These are phyloP conservation scores for Calyptomena viridis DNA, from an alignment of 2,113 vertebrate species.

Conservation along the genomic window DNA sequence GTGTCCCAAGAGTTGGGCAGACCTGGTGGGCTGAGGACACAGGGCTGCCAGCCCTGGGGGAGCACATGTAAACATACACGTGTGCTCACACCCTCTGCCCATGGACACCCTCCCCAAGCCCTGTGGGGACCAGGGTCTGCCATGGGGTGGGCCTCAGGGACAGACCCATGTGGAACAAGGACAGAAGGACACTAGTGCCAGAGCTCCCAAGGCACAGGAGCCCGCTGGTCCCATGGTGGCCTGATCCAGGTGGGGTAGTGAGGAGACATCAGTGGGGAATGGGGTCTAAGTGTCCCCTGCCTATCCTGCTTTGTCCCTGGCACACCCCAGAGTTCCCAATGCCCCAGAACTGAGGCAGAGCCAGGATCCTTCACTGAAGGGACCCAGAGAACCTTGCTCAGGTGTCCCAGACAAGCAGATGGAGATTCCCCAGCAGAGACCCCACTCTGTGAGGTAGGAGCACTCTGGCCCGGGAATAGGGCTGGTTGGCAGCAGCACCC, in stretches of 20 bases:
- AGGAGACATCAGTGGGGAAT: neutral
- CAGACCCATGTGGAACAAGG: neutral
- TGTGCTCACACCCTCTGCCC: neutral
- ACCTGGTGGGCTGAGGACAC: accelerated
- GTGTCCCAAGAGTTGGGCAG: neutral
- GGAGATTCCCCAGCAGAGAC: neutral
- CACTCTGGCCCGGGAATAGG: accelerated
- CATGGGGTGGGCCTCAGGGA: neutral
- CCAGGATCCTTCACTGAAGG: neutral
- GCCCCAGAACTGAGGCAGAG: accelerated
- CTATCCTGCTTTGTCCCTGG: no score
- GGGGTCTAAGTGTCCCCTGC: no score
- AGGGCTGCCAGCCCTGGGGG: accelerated
- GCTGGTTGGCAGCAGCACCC: neutral
- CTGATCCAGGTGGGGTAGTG: no score
- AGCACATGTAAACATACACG: no score
- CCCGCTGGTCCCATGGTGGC: accelerated
- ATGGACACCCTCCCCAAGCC: accelerated
- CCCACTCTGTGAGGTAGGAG: neutral
- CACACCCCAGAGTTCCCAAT: neutral
- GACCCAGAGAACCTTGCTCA: no score
- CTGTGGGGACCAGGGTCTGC: no score
- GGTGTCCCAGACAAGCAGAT: no score
- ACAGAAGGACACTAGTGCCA: neutral
- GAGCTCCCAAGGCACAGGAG: neutral